phyloP scores from a whole-genome alignment of 1,140 invertebrate species.

The Drosophila arawakana region DNA sequence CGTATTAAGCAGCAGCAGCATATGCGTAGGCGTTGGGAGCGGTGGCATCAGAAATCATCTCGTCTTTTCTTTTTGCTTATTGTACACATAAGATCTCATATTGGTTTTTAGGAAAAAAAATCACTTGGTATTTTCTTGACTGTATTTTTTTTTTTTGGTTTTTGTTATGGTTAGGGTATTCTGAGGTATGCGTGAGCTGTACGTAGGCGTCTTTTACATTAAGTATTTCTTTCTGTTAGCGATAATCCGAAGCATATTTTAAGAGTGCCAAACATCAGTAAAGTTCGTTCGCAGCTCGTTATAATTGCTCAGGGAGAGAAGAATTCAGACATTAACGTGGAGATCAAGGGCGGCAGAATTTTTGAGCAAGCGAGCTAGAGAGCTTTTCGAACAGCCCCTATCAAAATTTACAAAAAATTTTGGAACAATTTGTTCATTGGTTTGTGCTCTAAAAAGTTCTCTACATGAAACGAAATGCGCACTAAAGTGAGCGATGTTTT shows the following conservation, averaged over 20 bases:
- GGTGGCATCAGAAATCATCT: conserved; percentile 36
- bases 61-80: background rate
- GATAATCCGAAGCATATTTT: conserved; percentile 84
- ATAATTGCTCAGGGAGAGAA: conserved; percentile 24
- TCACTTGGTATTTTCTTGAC: conserved; percentile 17
- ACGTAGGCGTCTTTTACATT: conserved; percentile 42
- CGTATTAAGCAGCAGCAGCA: conserved; percentile 39
- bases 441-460: conserved; percentile 31
- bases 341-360: background rate
- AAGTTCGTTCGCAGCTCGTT: conserved; percentile 63
- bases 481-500: conserved; percentile 41
- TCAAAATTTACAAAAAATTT: conserved; percentile 24
- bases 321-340: background rate
- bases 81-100: conserved; percentile 1
- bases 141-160: too few relatives aligned
- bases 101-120: background rate
- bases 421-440: conserved; percentile 53
- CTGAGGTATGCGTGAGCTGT: conserved; percentile 49
- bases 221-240: conserved; percentile 52
- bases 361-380: background rate
- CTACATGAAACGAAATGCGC: conserved; percentile 40
- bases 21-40: conserved; percentile 29
- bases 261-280: conserved; percentile 82
- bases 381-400: background rate
- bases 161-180: conserved; percentile 21